These are phyloP conservation scores for Hyles lineata DNA, from an alignment of 2,888 invertebrate genomes.

Conservation along the genomic window DNA sequence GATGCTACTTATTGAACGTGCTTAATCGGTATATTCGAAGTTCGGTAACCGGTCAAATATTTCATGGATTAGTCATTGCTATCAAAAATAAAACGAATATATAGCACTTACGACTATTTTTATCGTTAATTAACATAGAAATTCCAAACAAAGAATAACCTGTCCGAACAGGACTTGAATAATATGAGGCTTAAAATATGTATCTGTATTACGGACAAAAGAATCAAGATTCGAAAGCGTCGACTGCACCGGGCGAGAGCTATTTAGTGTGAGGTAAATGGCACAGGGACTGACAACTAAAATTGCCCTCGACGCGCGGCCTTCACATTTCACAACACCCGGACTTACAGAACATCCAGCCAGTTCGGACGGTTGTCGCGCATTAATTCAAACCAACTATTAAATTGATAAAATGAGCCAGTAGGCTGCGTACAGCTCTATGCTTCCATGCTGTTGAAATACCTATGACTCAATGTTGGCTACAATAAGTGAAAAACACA, in stretches of 20 bases:
- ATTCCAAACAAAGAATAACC: neutral
- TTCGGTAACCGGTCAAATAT: conserved; percentile 13
- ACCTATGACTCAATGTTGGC: conserved; percentile 2
- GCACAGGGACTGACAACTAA: conserved; percentile 77
- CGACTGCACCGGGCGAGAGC: conserved; percentile 41
- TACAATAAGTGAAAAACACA: neutral
- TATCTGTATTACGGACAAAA: conserved; percentile 12
- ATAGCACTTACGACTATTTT: neutral
- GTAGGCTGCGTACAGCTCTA: neutral
- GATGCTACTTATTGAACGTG: neutral
- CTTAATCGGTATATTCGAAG: neutral
- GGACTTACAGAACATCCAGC: conserved; percentile 80
- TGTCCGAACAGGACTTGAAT: neutral
- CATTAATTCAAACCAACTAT: conserved; percentile 56
- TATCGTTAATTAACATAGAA: neutral
- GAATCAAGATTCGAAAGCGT: conserved; percentile 39
- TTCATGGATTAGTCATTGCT: conserved; percentile 11
- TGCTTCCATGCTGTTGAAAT: neutral
- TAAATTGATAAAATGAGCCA: conserved; percentile 45
- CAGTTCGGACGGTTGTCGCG: conserved; percentile 56
- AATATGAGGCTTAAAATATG: neutral
- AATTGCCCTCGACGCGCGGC: conserved; percentile 75
- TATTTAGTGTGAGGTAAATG: conserved; percentile 65
- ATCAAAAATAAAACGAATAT: neutral
- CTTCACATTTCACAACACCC: conserved; percentile 84